phyloP scores from a whole-genome alignment of 2,888 invertebrate genomes.

The Strigamia crassipes region DNA sequence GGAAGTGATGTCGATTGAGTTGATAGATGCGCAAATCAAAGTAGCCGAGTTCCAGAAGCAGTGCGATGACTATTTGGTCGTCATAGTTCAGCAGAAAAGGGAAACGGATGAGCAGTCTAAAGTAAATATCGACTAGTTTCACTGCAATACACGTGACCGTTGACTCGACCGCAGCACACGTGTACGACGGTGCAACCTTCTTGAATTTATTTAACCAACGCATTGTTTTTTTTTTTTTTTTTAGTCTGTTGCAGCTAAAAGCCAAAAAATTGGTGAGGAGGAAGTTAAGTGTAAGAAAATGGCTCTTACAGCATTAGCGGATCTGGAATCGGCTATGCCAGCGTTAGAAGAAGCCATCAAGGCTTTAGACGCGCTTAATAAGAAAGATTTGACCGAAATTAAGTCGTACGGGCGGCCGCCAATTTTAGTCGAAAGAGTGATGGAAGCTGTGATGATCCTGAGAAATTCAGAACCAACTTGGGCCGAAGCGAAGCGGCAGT shows the following conservation, averaged over 20 bases:
- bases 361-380: slow-evolving; percentile 79
- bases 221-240: neutral
- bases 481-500: slow-evolving; percentile 83
- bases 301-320: slow-evolving; percentile 79
- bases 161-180: too few relatives aligned
- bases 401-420: slow-evolving; percentile 88
- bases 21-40: slow-evolving; percentile 73
- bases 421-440: slow-evolving; percentile 81
- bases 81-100: slow-evolving; percentile 77
- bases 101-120: slow-evolving; percentile 81
- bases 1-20: slow-evolving; percentile 79
- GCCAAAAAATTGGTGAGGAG: slow-evolving; percentile 76
- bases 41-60: slow-evolving; percentile 74
- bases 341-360: slow-evolving; percentile 76
- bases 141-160: too few relatives aligned
- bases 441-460: slow-evolving; percentile 87
- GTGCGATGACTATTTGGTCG: slow-evolving; percentile 82
- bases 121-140: neutral
- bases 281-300: slow-evolving; percentile 79
- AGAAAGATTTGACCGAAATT: slow-evolving; percentile 86
- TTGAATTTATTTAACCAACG: neutral
- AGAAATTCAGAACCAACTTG: slow-evolving; percentile 79
- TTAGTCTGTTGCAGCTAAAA: slow-evolving; percentile 67
- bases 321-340: slow-evolving; percentile 83
- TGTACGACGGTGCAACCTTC: neutral